These are phyloP conservation scores for Nothoprocta pentlandii DNA, from an alignment of 2,113 vertebrate species.

Conservation along the genomic window DNA sequence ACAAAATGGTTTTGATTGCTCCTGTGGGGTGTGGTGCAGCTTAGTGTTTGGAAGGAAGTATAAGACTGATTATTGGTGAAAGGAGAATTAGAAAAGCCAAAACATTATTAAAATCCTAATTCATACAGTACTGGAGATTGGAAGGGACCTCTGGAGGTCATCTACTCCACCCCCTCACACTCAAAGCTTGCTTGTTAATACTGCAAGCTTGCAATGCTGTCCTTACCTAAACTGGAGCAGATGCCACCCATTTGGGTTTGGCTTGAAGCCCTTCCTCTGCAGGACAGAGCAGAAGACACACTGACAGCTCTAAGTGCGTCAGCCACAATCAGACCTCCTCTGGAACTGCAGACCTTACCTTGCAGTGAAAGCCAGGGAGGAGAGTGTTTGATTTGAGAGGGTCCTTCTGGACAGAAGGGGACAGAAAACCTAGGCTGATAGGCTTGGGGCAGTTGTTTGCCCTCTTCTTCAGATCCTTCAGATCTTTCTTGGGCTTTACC, in stretches of 20 bases:
- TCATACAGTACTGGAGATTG: not conserved
- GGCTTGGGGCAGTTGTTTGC: not conserved
- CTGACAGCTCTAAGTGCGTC: not conserved
- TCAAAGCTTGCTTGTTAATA: not conserved
- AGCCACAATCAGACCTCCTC: fast-evolving
- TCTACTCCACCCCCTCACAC: not conserved
- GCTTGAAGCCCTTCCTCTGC: not conserved
- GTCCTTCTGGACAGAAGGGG: not conserved
- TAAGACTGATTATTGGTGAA: not conserved
- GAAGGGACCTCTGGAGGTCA: not conserved
- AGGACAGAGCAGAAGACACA: not conserved
- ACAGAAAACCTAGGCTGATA: not conserved
- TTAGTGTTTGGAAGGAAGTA: not conserved
- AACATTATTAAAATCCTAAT: not conserved
- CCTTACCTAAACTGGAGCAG: not conserved
- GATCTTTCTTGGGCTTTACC: not conserved
- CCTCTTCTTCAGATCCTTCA: not conserved
- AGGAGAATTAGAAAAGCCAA: constrained; percentile 1
- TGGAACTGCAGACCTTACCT: not conserved
- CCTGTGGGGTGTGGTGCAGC: not conserved
- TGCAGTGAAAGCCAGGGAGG: fast-evolving
- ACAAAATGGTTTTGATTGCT: not conserved
- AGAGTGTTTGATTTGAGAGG: not conserved
- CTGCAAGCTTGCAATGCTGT: not conserved
- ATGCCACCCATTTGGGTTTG: not conserved